phyloP scores from a whole-genome alignment of 2,113 vertebrate species.

The Indicator indicator region DNA sequence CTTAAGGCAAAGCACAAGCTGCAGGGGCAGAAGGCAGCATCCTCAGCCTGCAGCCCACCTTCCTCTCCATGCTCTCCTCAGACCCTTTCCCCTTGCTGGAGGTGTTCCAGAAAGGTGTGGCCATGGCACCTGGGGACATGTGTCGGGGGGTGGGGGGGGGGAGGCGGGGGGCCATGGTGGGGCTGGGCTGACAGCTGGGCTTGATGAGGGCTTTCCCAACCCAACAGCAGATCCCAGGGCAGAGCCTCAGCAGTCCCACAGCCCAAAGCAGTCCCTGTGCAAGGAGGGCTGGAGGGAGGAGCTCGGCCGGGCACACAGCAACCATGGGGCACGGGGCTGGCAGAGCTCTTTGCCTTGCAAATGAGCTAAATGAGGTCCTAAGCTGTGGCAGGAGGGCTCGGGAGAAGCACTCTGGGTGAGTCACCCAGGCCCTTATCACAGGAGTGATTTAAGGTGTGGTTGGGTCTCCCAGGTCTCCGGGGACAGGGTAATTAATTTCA shows the following conservation, averaged over 20 bases:
- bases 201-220: no score
- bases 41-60: neutral
- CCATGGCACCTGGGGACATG: no score
- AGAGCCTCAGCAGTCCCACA: neutral
- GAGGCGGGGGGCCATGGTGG: no score
- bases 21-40: neutral
- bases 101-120: no score
- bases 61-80: accelerated
- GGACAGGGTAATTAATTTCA: neutral
- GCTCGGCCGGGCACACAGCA: neutral
- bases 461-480: neutral
- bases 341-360: slow-evolving; percentile 57
- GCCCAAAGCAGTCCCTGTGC: neutral
- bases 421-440: neutral
- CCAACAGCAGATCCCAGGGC: neutral
- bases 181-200: no score
- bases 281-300: neutral
- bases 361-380: neutral
- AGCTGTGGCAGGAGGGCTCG: neutral
- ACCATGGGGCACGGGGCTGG: neutral
- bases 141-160: no score
- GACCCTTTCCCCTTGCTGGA: neutral
- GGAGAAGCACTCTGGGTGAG: neutral
- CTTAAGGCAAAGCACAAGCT: accelerated
- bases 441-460: slow-evolving; percentile 55